Conservation (phyloP, 2,113 vertebrate genomes). For the Smithornis capensis region DNA sequence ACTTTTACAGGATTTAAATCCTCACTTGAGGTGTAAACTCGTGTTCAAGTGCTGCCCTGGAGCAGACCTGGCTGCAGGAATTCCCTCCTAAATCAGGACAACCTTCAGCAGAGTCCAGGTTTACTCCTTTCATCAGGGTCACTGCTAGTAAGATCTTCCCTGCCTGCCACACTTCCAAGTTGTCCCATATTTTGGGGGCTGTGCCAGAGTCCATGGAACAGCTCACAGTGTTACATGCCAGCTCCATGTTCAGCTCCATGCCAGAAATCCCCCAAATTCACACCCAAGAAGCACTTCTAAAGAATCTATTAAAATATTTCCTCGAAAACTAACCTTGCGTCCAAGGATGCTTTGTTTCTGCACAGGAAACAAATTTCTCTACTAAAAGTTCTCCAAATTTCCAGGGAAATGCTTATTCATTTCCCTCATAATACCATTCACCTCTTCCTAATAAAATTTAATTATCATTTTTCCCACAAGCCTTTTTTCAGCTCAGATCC, state of each 20-base stretch:
- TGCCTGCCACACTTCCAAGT: not conserved
- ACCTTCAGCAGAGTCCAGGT: not conserved
- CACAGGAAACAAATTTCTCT: not conserved
- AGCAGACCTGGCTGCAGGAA: not conserved
- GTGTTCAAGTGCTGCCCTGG: not conserved
- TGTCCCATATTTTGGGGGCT: not conserved
- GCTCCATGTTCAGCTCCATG: too few species aligned
- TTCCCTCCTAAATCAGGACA: not conserved
- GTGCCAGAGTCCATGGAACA: not conserved
- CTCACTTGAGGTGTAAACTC: not conserved
- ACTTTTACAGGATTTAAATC: not conserved
- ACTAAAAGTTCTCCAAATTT: not conserved
- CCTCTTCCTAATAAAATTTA: not conserved
- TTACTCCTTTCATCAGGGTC: not conserved
- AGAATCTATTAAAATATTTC: not conserved
- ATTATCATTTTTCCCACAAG: not conserved
- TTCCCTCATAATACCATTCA: not conserved
- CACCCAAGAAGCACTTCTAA: not conserved
- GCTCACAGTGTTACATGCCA: too few species aligned
- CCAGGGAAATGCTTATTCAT: fast-evolving
- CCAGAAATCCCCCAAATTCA: not conserved
- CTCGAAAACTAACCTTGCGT: not conserved
- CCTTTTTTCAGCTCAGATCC: not conserved
- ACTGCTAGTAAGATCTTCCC: not conserved
- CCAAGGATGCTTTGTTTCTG: not conserved